Evolutionary conservation across 2,797 vertebrate genomes (phyloP), one percentile per base, ranked within the genome.

Genomic region (Ispidina lecontei): DNA sequence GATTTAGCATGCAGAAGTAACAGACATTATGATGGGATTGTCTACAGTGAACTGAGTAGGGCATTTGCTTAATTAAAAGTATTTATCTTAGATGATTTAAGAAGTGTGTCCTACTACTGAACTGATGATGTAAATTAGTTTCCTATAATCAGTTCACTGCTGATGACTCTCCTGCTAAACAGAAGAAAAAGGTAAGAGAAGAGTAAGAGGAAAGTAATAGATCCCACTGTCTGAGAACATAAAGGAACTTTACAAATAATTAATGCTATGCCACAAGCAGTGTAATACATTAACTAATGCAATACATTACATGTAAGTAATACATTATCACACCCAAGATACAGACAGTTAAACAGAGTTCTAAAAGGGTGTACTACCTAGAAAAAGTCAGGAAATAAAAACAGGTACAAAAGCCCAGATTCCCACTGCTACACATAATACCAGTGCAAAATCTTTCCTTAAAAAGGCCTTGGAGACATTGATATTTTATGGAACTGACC

Each of bases 21-120:
- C 85, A 94, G 65, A 59, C 70, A 56, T 87, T 89, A 87, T 91
- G 82, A 92, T 80, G 44, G 70, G 54, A 67, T 31, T 90, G 94
- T 93, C 88, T 62, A 59, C 69, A 84, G 78, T 3, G n/a, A 95
- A 89, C 62, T 74, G 71, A 82, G 72, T 79, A 74, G 69, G 91
- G 87, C 86, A 82, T 84, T 91, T 87, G 43, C 65, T 94, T 96
- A 95, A 95, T 96, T 96, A 92, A 94, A 94, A 89, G 71, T 90
- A 91, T 93, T 96, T 94, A 71, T 95, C 91, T 94, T 87, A 51
- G 74, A 85, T 93, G 33, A 94, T 93, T 91, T 91, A 82, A 88
- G 91, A 88, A 78, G 29, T 88, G 54, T 80, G 81, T 82, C 62
- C 75, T 82, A 14, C 89, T 70, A 82, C 62, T 58, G 54, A 70